Base-by-base conservation (phyloP, 2,888 invertebrate species). In the Lathronympha strigana region DNA sequence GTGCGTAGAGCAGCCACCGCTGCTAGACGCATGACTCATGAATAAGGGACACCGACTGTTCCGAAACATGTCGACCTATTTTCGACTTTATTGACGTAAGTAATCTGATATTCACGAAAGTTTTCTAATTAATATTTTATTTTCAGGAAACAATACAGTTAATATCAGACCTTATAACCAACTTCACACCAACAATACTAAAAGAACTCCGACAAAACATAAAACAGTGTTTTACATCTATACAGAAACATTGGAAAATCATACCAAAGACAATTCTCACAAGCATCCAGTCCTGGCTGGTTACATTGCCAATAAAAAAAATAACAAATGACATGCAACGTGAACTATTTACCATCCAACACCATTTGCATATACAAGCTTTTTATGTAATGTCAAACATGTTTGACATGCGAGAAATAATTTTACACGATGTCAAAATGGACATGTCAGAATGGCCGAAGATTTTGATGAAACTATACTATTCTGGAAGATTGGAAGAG, bases 81-180 rank as follows among this genome's bases (percentile, higher is more conserved):
- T n/a, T n/a, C n/a, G n/a, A n/a, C n/a, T n/a, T n/a, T n/a, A n/a
- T n/a, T n/a, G n/a, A n/a, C n/a, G n/a, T n/a, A n/a, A n/a, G n/a
- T n/a, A n/a, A n/a, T n/a, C n/a, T n/a, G n/a, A n/a, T n/a, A n/a
- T n/a, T n/a, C n/a, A n/a, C n/a, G n/a, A n/a, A n/a, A n/a, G n/a
- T n/a, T n/a, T n/a, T n/a, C n/a, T n/a, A n/a, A n/a, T n/a, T n/a
- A n/a, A n/a, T 55, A 61, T 66, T 72, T 23, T 23, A 61, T 15
- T 83, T 81, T 49, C 79, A 86, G 85, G 69, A 72, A 70, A 76
- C 80, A 2, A 9, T 76, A 0, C 58, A 73, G 51, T 70, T 75
- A 1, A n/a, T 85, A 0, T 62, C 73, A 0, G 66, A 67, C 43
- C 31, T 79, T 4, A 64, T 82, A 25, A 67, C 63, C 55, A 71